A percentile compares a stretch with the other conserved stretches of the same genome.
Evolutionary conservation across 2,797 vertebrate species (phyloP).

Genomic region (Parauchenoglanis punctatus): DNA sequence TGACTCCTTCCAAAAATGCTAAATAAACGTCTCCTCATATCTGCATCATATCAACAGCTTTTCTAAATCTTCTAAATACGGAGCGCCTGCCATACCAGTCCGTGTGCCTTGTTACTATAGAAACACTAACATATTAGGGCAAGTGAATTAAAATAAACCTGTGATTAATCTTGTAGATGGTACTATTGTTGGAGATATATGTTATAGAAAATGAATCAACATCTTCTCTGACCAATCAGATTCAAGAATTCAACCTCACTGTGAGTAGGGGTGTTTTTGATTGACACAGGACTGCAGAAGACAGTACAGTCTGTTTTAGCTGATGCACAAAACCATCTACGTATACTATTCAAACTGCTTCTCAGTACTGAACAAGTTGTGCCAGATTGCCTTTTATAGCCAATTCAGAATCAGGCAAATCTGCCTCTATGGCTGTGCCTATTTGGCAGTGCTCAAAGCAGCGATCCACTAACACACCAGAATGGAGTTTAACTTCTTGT

Average conservation of each 20-base stretch:
- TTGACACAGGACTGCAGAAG: neutral
- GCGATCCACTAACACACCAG: conserved; percentile 21
- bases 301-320: neutral
- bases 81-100: neutral
- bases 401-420: neutral
- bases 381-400: neutral
- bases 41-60: neutral
- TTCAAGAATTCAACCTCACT: neutral
- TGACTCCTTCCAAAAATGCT: neutral
- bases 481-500: conserved; percentile 16
- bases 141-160: neutral
- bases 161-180: neutral
- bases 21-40: neutral
- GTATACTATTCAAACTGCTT: neutral
- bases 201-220: neutral
- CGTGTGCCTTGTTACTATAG: neutral
- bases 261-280: neutral
- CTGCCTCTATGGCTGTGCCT: neutral
- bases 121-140: neutral
- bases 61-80: neutral
- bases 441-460: neutral
- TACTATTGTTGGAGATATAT: neutral
- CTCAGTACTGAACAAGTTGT: neutral
- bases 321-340: conserved; percentile 3
- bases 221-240: neutral